Conservation (phyloP, 2,888 invertebrate species). For the Agrochola macilenta region DNA sequence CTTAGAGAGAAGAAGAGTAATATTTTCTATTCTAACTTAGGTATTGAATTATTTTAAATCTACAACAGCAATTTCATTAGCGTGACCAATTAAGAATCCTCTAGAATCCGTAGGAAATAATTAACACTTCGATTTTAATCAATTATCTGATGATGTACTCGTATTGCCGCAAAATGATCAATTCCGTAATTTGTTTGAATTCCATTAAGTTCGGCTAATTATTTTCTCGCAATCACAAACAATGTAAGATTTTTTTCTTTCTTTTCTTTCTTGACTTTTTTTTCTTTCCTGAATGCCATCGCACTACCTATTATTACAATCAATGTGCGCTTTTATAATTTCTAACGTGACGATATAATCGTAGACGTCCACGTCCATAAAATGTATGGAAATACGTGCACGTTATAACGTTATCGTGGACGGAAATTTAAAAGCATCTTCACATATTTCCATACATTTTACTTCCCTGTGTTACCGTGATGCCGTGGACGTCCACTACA, state of each 20-base stretch:
- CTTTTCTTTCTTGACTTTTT: constrained; percentile 9
- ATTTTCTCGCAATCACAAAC: constrained; percentile 9
- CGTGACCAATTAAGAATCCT: constrained; percentile 9
- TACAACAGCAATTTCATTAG: constrained; percentile 7
- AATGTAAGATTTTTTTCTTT: constrained; percentile 8
- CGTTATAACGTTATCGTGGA: no score
- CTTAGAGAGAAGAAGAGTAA: no score
- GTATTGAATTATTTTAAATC: background rate
- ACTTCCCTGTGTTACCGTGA: no score
- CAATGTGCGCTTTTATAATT: background rate
- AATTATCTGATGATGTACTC: constrained; percentile 8
- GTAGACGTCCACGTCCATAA: no score
- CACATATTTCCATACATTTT: no score
- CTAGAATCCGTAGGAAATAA: constrained; percentile 13
- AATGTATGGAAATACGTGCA: no score
- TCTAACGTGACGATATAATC: no score
- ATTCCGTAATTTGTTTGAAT: constrained; percentile 2
- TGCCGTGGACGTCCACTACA: no score
- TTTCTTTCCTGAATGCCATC: constrained; percentile 15
- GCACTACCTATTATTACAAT: background rate
- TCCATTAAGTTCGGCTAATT: constrained; percentile 8
- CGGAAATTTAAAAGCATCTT: no score
- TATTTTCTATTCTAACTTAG: no score
- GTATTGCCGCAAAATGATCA: background rate
- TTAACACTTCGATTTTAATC: constrained; percentile 24